Percentiles rank a stretch among this genome's conserved stretches.
Conservation (phyloP, 2,888 invertebrate species). For the Rosalia funebris region DNA sequence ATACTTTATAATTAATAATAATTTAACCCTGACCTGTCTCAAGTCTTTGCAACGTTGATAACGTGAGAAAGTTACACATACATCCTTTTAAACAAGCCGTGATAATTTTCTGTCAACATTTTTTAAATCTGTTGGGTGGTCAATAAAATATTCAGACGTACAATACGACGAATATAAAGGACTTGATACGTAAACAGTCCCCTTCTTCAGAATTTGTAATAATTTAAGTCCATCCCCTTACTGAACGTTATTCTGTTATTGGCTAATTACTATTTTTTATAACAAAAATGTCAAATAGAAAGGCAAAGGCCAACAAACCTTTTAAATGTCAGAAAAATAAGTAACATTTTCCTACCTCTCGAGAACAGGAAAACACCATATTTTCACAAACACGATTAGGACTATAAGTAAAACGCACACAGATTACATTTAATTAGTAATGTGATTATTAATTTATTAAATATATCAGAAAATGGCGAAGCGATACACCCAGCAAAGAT, state of each 20-base stretch:
- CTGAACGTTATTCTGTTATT: too few species aligned
- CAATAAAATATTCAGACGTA: constrained; percentile 25
- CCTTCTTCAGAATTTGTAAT: too few species aligned
- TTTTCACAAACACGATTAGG: constrained; percentile 29
- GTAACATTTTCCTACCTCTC: constrained; percentile 40
- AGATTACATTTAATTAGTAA: constrained; percentile 34
- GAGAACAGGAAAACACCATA: constrained; percentile 33
- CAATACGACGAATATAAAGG: background rate
- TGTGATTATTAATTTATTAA: constrained; percentile 41
- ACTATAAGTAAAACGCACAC: constrained; percentile 25
- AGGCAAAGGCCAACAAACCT: constrained; percentile 50
- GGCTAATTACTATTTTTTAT: constrained; percentile 37
- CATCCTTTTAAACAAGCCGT: constrained; percentile 1
- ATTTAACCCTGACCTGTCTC: constrained; percentile 7
- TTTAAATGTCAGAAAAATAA: constrained; percentile 35
- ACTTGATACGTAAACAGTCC: background rate
- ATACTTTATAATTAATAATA: background rate
- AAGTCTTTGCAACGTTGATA: constrained; percentile 1
- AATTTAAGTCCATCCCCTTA: too few species aligned
- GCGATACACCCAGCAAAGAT: constrained; percentile 50
- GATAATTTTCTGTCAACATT: constrained; percentile 16
- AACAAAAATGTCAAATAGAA: constrained; percentile 50
- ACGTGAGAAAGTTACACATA: constrained; percentile 4
- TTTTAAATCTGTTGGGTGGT: constrained; percentile 27
- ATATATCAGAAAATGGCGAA: constrained; percentile 51